A percentile compares a stretch with the other conserved stretches of the same genome.
Conservation (phyloP, 2,797 vertebrate genomes). For the Cygnus olor region DNA sequence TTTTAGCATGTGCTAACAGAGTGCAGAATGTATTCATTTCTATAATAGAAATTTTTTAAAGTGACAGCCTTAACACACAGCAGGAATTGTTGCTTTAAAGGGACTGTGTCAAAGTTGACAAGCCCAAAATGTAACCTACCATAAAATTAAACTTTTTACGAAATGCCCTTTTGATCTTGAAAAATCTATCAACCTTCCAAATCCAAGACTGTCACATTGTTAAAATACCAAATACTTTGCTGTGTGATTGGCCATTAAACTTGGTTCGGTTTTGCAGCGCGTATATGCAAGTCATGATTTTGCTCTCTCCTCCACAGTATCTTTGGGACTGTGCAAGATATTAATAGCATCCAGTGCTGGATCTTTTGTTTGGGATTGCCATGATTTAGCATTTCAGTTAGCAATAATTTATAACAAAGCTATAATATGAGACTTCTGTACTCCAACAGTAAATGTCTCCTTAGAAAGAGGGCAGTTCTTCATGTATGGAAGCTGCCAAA, state of each 20-base stretch:
- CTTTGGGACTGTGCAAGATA: not conserved
- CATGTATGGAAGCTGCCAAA: not conserved
- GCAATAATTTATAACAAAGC: not conserved
- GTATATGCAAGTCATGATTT: not conserved
- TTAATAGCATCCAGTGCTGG: not conserved
- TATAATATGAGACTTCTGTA: not conserved
- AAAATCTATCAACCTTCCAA: not conserved
- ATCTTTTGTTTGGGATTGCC: conserved; percentile 18
- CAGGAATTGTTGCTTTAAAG: not conserved
- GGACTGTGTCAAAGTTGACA: not conserved
- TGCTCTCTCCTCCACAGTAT: not conserved
- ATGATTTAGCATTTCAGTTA: conserved; percentile 27
- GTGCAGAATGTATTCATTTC: not conserved
- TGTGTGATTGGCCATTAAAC: not conserved
- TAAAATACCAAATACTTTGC: not conserved
- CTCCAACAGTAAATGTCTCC: not conserved
- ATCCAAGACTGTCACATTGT: not conserved
- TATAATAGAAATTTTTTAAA: not conserved
- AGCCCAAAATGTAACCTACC: not conserved
- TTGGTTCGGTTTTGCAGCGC: not conserved
- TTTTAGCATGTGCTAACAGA: not conserved
- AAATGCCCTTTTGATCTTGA: conserved; percentile 5
- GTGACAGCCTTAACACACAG: not conserved
- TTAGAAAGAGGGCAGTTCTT: not conserved
- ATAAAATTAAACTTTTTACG: not conserved